Conservation (phyloP, 2,888 invertebrate species). For the Branchinecta sandiegonensis region DNA sequence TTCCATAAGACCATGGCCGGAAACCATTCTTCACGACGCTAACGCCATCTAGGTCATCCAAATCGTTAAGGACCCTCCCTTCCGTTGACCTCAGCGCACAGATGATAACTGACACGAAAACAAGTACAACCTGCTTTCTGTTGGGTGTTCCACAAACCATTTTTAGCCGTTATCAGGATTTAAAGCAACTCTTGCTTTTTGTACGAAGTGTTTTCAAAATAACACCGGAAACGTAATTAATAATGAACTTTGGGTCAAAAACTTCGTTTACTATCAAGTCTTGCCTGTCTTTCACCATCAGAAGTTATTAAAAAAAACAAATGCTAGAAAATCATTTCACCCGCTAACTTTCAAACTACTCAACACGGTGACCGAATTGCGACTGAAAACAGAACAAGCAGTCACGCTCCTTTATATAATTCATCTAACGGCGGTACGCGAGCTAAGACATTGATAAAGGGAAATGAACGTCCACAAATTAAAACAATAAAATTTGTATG, state of each 20-base stretch:
- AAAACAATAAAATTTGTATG: too few relatives aligned
- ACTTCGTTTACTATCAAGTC: neutral
- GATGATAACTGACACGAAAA: neutral
- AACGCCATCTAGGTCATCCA: neutral
- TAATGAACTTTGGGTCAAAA: constrained; percentile 13
- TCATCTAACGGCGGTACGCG: too few relatives aligned
- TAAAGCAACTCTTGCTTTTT: constrained; percentile 11
- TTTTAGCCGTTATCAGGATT: constrained; percentile 7
- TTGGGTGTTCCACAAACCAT: constrained; percentile 13
- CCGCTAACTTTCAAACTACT: too few relatives aligned
- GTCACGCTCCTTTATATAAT: too few relatives aligned
- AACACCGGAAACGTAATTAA: constrained; percentile 9
- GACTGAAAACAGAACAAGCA: too few relatives aligned
- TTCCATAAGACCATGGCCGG: constrained; percentile 1
- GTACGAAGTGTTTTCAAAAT: constrained; percentile 5
- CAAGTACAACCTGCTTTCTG: neutral
- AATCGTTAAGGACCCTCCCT: neutral
- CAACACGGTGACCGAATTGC: too few relatives aligned
- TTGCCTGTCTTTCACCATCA: constrained; percentile 15
- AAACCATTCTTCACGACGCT: neutral
- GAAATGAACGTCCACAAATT: too few relatives aligned
- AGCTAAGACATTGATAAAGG: too few relatives aligned
- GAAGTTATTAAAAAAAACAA: neutral
- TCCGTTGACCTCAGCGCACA: neutral
- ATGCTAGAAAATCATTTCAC: too few relatives aligned